Evolutionary conservation across 2,888 invertebrate genomes (phyloP), one percentile per base, ranked within the genome.

Genomic region (Agriopis leucophaearia): DNA sequence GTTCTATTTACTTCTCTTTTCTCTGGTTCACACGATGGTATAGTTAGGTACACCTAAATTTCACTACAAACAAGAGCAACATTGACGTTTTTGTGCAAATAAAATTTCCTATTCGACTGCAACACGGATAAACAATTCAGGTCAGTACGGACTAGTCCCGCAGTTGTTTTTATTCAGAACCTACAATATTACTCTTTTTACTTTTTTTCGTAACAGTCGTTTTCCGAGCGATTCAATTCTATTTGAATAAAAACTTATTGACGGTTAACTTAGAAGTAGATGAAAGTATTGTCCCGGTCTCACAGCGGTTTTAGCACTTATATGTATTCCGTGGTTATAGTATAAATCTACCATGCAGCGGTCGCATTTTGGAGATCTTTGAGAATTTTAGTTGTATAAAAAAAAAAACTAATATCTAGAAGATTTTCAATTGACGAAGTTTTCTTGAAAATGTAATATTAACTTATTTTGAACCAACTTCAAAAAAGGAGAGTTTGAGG

Each of bases 221-320:
- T 70, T 72, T 70, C 66, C 75, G 64, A 61, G 52, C 73, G 73
- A 81, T 84, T 81, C 80, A 78, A 84, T 82, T 78, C 74, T 69
- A 74, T 72, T 74, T 66, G 71, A 75, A 78, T 75, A 81, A 78
- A 80, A 77, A 78, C 68, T 78, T 77, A 75, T 73, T 63, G 74
- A 66, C 71, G 64, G 58, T 69, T 61, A 67, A 67, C 67, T 67
- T 70, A 60, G 65, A 69, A 59, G 64, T 65, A 65, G 57, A 55
- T 70, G 60, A 55, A 68, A 68, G 61, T 69, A 0, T 38, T 51
- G 13, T 9, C n/a, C n/a, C n/a, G n/a, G n/a, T n/a, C n/a, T n/a
- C n/a, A n/a, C n/a, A n/a, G n/a, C n/a, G n/a, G n/a, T n/a, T n/a
- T n/a, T n/a, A n/a, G n/a, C n/a, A n/a, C n/a, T n/a, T n/a, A n/a